These are phyloP conservation scores for Lytechinus variegatus DNA, from an alignment of 35 echinoderm and acorn worm species.

Conservation along the genomic window DNA sequence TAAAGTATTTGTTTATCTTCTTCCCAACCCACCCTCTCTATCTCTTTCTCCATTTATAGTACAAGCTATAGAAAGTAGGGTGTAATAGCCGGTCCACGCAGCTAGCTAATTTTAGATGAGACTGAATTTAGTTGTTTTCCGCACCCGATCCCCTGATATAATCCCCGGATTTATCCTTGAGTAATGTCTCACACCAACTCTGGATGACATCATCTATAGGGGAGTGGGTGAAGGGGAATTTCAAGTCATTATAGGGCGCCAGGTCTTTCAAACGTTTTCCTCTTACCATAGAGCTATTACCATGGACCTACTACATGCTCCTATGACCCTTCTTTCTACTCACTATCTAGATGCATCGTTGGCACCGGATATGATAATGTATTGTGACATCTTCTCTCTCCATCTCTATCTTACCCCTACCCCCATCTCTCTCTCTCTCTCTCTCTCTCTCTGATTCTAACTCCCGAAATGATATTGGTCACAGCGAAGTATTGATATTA, in stretches of 20 bases:
- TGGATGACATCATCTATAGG: slow-evolving; percentile 6
- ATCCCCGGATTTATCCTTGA: slow-evolving; percentile 30
- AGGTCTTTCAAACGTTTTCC: not conserved
- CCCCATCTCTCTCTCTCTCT: not conserved
- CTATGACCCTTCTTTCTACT: not conserved
- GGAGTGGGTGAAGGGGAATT: not conserved
- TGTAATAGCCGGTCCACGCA: not conserved
- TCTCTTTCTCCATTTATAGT: not conserved
- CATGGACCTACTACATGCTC: no score
- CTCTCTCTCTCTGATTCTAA: not conserved
- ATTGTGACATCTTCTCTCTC: not conserved
- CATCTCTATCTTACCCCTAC: no score
- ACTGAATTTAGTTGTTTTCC: slow-evolving; percentile 36
- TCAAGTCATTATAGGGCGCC: not conserved
- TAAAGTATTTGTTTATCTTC: not conserved
- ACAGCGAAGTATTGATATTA: not conserved
- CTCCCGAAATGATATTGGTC: not conserved
- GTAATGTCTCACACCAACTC: not conserved
- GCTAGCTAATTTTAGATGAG: not conserved
- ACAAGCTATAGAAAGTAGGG: not conserved
- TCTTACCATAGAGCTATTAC: no score
- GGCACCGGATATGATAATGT: not conserved
- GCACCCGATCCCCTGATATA: slow-evolving; percentile 26
- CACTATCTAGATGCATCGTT: not conserved
- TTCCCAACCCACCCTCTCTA: not conserved